A percentile compares a stretch with the other conserved stretches of the same genome.
Conservation (phyloP, 2,888 invertebrate species). For the Pasiphila rectangulata region DNA sequence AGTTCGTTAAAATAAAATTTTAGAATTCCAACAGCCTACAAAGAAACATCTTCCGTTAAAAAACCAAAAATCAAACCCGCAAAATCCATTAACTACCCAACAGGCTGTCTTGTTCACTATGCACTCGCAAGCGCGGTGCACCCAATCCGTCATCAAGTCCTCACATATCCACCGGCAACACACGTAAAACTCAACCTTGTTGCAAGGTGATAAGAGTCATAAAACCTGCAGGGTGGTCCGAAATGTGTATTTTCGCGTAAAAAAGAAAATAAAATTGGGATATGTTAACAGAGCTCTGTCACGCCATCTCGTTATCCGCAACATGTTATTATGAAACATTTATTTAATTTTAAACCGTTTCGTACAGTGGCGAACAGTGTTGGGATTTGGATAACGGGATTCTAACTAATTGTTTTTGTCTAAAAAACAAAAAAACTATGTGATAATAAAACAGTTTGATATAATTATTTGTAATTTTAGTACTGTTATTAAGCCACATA, state of each 20-base stretch:
- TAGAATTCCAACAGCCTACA: background rate
- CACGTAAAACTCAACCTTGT: slow-evolving; percentile 14
- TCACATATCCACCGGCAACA: background rate
- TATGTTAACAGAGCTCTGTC: slow-evolving; percentile 73
- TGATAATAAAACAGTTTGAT: no score
- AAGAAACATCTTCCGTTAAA: slow-evolving; percentile 19
- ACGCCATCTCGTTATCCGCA: slow-evolving; percentile 72
- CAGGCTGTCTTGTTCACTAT: slow-evolving; percentile 45
- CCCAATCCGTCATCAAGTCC: slow-evolving; percentile 61
- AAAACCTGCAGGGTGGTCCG: slow-evolving; percentile 10
- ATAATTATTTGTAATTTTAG: no score
- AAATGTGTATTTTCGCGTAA: slow-evolving; percentile 17
- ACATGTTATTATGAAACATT: slow-evolving; percentile 74
- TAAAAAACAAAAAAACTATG: background rate
- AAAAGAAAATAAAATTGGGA: slow-evolving; percentile 49
- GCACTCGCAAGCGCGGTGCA: slow-evolving; percentile 38
- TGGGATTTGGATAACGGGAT: slow-evolving; percentile 17
- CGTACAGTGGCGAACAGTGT: slow-evolving; percentile 26
- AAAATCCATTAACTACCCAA: slow-evolving; percentile 55
- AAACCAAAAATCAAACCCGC: slow-evolving; percentile 41
- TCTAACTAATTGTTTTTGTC: background rate
- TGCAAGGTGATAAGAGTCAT: background rate
- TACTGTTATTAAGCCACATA: no score
- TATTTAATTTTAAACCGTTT: slow-evolving; percentile 65
- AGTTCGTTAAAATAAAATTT: no score